Base-by-base conservation (phyloP, 2,113 vertebrate species). In the Psilopogon haemacephalus region DNA sequence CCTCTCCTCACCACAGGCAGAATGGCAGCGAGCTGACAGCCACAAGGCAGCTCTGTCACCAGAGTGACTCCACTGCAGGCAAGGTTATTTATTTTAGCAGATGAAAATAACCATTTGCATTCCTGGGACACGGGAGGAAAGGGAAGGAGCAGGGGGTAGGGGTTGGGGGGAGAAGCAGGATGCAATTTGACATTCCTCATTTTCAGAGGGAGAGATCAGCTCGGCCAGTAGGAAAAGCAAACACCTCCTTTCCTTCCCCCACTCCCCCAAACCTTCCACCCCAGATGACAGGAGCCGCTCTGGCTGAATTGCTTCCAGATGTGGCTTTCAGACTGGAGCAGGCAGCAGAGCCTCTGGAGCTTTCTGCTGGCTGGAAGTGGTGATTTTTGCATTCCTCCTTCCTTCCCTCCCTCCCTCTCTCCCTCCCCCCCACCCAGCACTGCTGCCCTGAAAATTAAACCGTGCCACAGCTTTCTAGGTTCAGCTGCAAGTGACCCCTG, bases 291-390 rank as follows among this genome's bases (percentile, higher is more conserved):
- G 96, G 89, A 97, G 82, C 86, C 15, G 90, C 83, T 74, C n/a
- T 77, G 89, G 86, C 90, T 48, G 86, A 96, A 97, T 96, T 93
- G 96, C 42, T 95, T 98, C 96, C 97, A 97, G 97, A 97, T 97
- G 96, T 90, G 90, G 73, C 85, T 83, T 86, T 69, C 88, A 73
- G 94, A 44, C 50, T 28, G 90, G 90, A 96, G 79, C 95, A 75
- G 27, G 5, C 8, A 50, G 92, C 80, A 7, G 2, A 83, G 89
- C 95, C 95, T 38, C 93, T 35, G 30, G 62, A 88, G 94, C 86
- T 94, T 59, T 64, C 5, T 50, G 72, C 82, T 93, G 90, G 70
- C 30, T 93, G 93, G 92, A 96, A 96, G 96, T 3, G 84, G 94
- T 24, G 92, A 94, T 95, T 95, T 95, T 46, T 44, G 78, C 92